A percentile compares a stretch with the other conserved stretches of the same genome.
Conservation (phyloP, 1,140 invertebrate genomes). For the Philopotamus ludificatus region DNA sequence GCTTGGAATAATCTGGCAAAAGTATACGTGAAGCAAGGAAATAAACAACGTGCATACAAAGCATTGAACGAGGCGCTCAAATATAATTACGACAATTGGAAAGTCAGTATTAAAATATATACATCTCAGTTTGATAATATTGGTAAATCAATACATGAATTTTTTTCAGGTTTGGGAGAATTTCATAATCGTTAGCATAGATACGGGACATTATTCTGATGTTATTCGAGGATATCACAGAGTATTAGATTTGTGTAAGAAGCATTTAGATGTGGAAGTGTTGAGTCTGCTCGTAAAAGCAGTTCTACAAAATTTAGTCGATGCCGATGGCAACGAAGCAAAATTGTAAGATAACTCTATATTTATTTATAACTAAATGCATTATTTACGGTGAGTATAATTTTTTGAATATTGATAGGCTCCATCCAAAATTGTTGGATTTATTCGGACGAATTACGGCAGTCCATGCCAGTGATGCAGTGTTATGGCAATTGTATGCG, state of each 20-base stretch:
- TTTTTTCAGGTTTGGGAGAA: constrained; percentile 84
- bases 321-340: constrained; percentile 57
- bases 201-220: constrained; percentile 73
- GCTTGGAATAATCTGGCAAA: constrained; percentile 98
- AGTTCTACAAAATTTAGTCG: constrained; percentile 64
- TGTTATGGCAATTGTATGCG: constrained; percentile 79
- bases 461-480: constrained; percentile 64
- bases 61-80: constrained; percentile 86
- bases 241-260: constrained; percentile 78
- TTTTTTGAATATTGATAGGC: constrained; percentile 44
- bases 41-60: constrained; percentile 82
- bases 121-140: background rate
- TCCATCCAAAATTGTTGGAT: constrained; percentile 66
- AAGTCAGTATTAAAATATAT: constrained; percentile 51
- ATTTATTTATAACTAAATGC: constrained; percentile 3
- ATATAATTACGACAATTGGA: constrained; percentile 94
- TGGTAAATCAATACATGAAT: background rate
- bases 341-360: constrained; percentile 45
- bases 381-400: constrained; percentile 26
- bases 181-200: constrained; percentile 77
- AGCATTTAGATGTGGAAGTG: constrained; percentile 77
- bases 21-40: constrained; percentile 82
- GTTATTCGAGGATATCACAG: constrained; percentile 83
- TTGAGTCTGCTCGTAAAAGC: constrained; percentile 73
- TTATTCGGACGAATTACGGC: constrained; percentile 81